Evolutionary conservation across 1,140 invertebrate species (phyloP).

Genomic region (Catajapyx aquilonaris): DNA sequence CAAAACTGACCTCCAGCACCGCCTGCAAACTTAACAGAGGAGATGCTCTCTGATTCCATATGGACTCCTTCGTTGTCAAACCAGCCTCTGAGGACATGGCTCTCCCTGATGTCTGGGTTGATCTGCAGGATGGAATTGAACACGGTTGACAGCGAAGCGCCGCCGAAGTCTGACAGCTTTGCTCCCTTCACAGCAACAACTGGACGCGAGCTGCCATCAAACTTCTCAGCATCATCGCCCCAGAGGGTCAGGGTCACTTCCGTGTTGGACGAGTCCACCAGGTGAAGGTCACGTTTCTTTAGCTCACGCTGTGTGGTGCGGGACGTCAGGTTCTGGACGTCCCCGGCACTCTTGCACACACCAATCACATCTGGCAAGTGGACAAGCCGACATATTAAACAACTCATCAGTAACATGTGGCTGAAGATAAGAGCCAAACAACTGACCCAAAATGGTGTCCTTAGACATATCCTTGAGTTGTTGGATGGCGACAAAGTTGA

Average conservation of each 20-base stretch:
- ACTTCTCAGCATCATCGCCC: slow-evolving; percentile 62
- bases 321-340: slow-evolving; percentile 47
- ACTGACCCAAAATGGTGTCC: slow-evolving; percentile 47
- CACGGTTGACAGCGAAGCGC: slow-evolving; percentile 38
- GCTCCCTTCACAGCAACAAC: slow-evolving; percentile 65
- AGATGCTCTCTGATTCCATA: slow-evolving; percentile 36
- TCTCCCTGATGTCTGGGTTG: slow-evolving; percentile 76
- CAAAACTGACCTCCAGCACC: slow-evolving; percentile 6
- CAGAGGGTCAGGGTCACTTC: slow-evolving; percentile 36
- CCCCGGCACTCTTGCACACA: slow-evolving; percentile 52
- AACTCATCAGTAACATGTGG: too few species aligned
- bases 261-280: slow-evolving; percentile 68
- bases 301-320: slow-evolving; percentile 57
- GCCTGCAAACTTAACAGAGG: slow-evolving; percentile 22
- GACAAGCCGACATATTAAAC: too few species aligned
- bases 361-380: slow-evolving; percentile 71
- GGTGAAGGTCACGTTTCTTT: slow-evolving; percentile 65
- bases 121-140: slow-evolving; percentile 25
- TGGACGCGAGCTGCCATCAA: slow-evolving; percentile 49
- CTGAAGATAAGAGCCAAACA: too few species aligned
- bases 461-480: slow-evolving; percentile 42
- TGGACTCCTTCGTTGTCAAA: slow-evolving; percentile 52
- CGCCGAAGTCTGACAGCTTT: slow-evolving; percentile 48
- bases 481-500: slow-evolving; percentile 57
- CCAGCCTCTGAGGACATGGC: slow-evolving; percentile 72